Conservation (phyloP, 64 coral and sea anemone species). For the Stylophora pistillata region DNA sequence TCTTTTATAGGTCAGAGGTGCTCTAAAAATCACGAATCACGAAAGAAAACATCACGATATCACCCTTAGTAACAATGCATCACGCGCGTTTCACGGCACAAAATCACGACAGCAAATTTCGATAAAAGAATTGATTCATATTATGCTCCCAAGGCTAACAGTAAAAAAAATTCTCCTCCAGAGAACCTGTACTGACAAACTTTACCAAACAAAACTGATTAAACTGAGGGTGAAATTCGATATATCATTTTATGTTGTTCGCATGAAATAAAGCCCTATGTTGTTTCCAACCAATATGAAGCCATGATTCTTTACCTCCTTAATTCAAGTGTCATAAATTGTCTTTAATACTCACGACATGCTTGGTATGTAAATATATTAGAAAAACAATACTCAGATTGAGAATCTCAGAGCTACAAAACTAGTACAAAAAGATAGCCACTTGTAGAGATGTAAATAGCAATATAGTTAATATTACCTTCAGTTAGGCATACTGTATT, state of each 20-base stretch:
- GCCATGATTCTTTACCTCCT: too few species aligned
- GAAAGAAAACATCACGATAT: background rate
- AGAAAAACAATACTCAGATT: background rate
- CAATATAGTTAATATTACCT: too few species aligned
- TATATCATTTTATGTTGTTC: too few species aligned
- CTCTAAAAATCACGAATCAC: background rate
- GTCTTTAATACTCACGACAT: background rate
- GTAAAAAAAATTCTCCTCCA: background rate
- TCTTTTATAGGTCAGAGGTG: background rate
- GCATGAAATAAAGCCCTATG: too few species aligned
- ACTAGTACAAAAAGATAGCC: too few species aligned
- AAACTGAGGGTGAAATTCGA: too few species aligned
- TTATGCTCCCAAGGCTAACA: background rate
- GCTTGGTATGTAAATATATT: background rate
- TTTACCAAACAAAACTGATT: too few species aligned
- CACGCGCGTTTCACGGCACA: background rate
- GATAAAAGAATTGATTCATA: background rate
- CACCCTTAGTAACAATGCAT: slow-evolving; percentile 8
- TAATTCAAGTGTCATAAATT: too few species aligned
- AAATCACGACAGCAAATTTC: slow-evolving; percentile 4
- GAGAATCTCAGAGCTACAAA: background rate
- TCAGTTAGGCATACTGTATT: too few species aligned
- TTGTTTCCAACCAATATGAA: too few species aligned
- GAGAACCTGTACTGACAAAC: too few species aligned
- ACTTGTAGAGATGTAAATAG: too few species aligned